phyloP scores from a whole-genome alignment of 2,113 vertebrate species.

The Sminthopsis crassicaudata region DNA sequence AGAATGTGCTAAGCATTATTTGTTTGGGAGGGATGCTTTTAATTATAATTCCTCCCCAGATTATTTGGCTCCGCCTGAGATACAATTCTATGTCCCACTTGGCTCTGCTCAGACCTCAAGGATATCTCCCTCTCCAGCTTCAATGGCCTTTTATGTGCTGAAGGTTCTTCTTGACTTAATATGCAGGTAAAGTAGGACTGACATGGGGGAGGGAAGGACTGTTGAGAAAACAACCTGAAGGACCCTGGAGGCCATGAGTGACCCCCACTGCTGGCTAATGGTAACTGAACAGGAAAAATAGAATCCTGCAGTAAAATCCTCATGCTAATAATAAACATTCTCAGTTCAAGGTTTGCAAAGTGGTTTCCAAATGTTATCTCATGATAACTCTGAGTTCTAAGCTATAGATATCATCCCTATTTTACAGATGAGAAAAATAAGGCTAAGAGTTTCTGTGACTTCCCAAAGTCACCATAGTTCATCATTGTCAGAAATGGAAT shows the following conservation, averaged over 20 bases:
- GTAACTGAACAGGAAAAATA: neutral
- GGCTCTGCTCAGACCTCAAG: neutral
- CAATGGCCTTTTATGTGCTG: neutral
- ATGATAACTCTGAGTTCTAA: neutral
- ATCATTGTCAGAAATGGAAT: neutral
- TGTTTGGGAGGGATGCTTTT: constrained; percentile 26
- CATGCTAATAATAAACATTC: neutral
- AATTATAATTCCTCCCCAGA: constrained; percentile 36
- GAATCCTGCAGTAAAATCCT: neutral
- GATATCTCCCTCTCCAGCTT: neutral
- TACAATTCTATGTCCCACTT: neutral
- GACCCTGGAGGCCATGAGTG: neutral
- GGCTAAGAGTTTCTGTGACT: neutral
- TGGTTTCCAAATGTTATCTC: neutral
- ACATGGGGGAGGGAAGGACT: constrained; percentile 3
- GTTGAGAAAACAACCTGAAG: constrained; percentile 8
- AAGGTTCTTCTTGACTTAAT: neutral
- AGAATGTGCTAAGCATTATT: constrained; percentile 20
- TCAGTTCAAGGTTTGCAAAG: neutral
- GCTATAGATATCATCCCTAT: neutral
- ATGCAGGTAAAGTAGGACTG: neutral
- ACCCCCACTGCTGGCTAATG: neutral
- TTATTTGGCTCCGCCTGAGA: neutral
- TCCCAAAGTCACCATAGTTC: neutral
- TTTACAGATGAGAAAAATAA: neutral